Evolutionary conservation across 2,797 vertebrate species (phyloP), one percentile per base, ranked within the genome.

Genomic region (Bucorvus abyssinicus): DNA sequence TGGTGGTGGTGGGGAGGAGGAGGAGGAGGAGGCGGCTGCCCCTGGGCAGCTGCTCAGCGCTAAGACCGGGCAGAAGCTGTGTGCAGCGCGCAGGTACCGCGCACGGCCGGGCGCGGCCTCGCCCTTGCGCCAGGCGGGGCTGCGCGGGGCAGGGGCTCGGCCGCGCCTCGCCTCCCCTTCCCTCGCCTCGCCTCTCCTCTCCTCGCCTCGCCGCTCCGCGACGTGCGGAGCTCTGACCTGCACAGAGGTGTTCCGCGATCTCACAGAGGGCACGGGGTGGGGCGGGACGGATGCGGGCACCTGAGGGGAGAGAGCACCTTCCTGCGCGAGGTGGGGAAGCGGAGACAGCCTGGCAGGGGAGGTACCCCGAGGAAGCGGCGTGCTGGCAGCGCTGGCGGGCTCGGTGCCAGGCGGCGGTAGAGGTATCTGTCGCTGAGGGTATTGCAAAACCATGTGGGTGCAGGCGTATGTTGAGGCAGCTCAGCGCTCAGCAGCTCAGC

Each of bases 391-490:
- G 11, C 34, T 10, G 42, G 57, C 13, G 4, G 17, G 7, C 15
- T 7, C 20, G 3, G 17, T 23, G 57, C 24, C 68, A 9, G 15
- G 40, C 9, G 7, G 32, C 2, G 7, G 9, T 10, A 52, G 70
- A 6, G 26, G 14, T 6, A 14, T 7, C 15, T 34, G 53, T 21
- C 4, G 4, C 68, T 10, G 40, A 36, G 68, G 36, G 47, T 7
- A 5, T 32, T 10, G 2, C 9, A 7, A 6, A 38, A 2, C 13
- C 38, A 0, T 23, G 71, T 5, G 30, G 15, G 3, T 4, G 5
- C 24, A 6, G 57, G 2, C 3, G 12, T 4, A 1, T 24, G 47
- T 2, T 26, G 77, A 38, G 49, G 30, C 30, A 30, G 36, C 29
- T 63, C 27, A 7, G 30, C 38, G 36, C 29, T 63, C 27, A 7